phyloP scores from a whole-genome alignment of 1,140 invertebrate species.

The Drosophila nasuta region DNA sequence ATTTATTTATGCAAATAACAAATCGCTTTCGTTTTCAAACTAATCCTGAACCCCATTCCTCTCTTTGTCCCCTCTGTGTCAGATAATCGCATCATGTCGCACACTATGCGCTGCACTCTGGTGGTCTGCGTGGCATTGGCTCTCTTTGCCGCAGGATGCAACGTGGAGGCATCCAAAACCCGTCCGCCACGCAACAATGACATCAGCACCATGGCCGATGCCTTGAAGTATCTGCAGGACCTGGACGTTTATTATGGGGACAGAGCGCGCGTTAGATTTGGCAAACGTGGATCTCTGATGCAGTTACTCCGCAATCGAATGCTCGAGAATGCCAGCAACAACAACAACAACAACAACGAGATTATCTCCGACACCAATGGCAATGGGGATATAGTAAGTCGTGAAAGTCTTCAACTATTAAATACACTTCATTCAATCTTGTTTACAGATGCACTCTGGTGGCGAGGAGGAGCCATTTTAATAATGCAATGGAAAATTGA shows the following conservation, averaged over 20 bases:
- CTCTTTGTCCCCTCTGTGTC: background rate
- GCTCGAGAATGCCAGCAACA: slow-evolving; percentile 49
- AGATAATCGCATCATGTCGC: slow-evolving; percentile 54
- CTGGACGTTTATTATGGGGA: slow-evolving; percentile 81
- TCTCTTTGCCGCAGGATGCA: slow-evolving; percentile 57
- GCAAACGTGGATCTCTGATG: slow-evolving; percentile 58
- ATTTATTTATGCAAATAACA: slow-evolving; percentile 33
- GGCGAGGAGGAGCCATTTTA: slow-evolving; percentile 65
- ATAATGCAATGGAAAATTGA: slow-evolving; percentile 10
- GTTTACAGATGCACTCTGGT: slow-evolving; percentile 43
- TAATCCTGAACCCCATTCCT: background rate
- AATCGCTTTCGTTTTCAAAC: background rate
- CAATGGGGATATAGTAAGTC: slow-evolving; percentile 59
- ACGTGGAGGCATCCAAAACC: slow-evolving; percentile 68
- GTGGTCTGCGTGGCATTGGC: slow-evolving; percentile 61
- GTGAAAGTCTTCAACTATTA: no score
- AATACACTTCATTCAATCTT: background rate
- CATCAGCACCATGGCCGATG: slow-evolving; percentile 80
- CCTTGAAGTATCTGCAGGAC: slow-evolving; percentile 81
- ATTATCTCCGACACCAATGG: slow-evolving; percentile 26
- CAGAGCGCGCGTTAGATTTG: slow-evolving; percentile 72
- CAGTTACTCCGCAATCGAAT: slow-evolving; percentile 62
- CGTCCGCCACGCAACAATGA: slow-evolving; percentile 78
- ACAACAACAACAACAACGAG: slow-evolving; percentile 30
- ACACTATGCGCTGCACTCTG: slow-evolving; percentile 68